A percentile compares a stretch with the other conserved stretches of the same genome.
Conservation (phyloP, 1,140 invertebrate species). For the Halesus radiatus region DNA sequence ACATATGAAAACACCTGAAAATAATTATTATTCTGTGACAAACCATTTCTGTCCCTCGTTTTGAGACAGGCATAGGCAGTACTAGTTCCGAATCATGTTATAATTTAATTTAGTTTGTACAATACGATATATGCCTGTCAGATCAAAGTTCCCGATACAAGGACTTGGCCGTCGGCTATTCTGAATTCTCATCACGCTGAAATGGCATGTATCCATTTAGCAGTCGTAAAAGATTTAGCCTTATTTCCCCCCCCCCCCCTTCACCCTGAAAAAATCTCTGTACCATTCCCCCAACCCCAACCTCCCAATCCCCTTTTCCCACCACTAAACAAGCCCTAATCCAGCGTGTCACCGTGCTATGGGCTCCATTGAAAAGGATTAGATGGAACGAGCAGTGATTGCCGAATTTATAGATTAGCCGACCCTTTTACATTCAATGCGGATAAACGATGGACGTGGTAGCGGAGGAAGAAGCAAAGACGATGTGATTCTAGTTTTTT, state of each 20-base stretch:
- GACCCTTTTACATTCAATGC: constrained; percentile 9
- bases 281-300: background rate
- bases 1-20: too few relatives aligned
- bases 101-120: too few relatives aligned
- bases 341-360: constrained; percentile 11
- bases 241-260: background rate
- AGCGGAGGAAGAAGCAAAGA: background rate
- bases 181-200: constrained; percentile 4
- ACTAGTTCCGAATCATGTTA: too few relatives aligned
- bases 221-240: constrained; percentile 16
- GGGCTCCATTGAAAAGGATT: constrained; percentile 26
- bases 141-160: constrained; percentile 1
- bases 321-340: background rate
- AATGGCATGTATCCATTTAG: constrained; percentile 21
- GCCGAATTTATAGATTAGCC: constrained; percentile 33
- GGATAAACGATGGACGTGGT: constrained; percentile 4
- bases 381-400: constrained; percentile 20
- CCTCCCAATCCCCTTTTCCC: background rate
- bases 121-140: background rate
- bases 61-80: too few relatives aligned
- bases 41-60: too few relatives aligned
- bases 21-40: too few relatives aligned
- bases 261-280: background rate
- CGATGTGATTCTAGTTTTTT: background rate
- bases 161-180: background rate